Base-by-base conservation (phyloP, 2,888 invertebrate species). In the Nowickia ferox region DNA sequence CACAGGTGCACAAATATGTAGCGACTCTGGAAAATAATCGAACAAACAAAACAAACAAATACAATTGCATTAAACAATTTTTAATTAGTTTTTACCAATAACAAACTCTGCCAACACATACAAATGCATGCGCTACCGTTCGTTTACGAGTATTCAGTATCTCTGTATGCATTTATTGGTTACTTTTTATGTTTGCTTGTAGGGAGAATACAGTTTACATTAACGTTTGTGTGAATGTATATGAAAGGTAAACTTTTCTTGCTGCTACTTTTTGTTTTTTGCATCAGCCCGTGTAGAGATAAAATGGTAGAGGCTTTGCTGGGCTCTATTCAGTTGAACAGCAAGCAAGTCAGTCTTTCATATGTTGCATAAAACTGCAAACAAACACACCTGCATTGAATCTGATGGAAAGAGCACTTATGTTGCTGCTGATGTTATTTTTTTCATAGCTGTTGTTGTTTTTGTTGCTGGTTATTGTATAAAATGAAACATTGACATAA, bases 51-150 rank as follows among this genome's bases (percentile, higher is more conserved):
- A 72, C 72, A 81, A 68, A 78, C 68, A 69, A 61, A 69, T 51
- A 77, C 77, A 85, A 83, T 83, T 86, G 66, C 72, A 86, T 80
- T 86, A 80, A 74, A 83, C 79, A 83, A 76, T 86, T 86, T 86
- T 86, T 86, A 86, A 86, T 86, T 86, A 86, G 83, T 86, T 86
- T 86, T 86, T 86, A 76, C 83, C 86, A 86, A 83, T 86, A 86
- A 86, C 83, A 83, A 83, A 83, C 71, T 76, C 78, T 65, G 74
- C 51, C 40, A 84, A 72, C 59, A 72, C 48, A 71, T n/a, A 44
- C 51, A 66, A 6, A 30, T 30, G 30, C 6, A 30, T 30, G 30
- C 30, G 30, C 30, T 6, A 30, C 22, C 44, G 6, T 55, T 40
- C 53, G 17, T 53, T 13, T 44, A n/a, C n/a, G n/a, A n/a, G n/a